Conservation (phyloP, 2,113 vertebrate species). For the Nycticorax nycticorax region DNA sequence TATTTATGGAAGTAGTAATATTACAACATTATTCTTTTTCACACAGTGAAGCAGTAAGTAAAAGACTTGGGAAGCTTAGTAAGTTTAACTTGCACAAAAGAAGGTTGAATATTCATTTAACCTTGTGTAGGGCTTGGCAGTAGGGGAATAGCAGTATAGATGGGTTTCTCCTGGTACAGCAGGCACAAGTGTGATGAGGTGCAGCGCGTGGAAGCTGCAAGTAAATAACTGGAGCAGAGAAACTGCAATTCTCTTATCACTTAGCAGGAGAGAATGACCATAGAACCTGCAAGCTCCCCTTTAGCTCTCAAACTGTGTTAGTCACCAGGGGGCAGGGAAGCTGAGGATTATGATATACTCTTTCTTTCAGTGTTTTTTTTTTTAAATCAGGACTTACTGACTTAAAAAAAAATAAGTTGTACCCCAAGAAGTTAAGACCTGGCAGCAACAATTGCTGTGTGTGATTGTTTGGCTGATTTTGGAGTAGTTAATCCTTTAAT, state of each 20-base stretch:
- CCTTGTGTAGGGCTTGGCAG: not conserved
- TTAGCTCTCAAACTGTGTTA: not conserved
- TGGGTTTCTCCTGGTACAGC: not conserved
- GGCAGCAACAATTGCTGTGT: not conserved
- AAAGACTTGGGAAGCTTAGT: not conserved
- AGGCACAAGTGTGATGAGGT: not conserved
- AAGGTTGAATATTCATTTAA: not conserved
- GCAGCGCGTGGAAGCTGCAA: not conserved
- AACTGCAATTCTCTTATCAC: not conserved
- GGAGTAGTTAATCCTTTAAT: not conserved
- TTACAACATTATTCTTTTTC: not conserved
- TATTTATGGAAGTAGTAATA: not conserved
- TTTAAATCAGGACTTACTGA: not conserved
- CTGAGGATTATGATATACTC: not conserved
- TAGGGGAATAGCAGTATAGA: not conserved
- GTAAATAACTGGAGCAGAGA: not conserved
- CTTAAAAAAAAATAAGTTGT: not conserved
- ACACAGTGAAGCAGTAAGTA: not conserved
- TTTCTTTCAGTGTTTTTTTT: not conserved
- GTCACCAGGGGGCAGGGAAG: not conserved
- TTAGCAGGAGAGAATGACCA: not conserved
- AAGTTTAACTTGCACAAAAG: not conserved
- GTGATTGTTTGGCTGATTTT: not conserved
- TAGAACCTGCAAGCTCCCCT: not conserved
- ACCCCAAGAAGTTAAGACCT: not conserved